Base-by-base conservation (phyloP, 2,113 vertebrate species). In the Tichodroma muraria region DNA sequence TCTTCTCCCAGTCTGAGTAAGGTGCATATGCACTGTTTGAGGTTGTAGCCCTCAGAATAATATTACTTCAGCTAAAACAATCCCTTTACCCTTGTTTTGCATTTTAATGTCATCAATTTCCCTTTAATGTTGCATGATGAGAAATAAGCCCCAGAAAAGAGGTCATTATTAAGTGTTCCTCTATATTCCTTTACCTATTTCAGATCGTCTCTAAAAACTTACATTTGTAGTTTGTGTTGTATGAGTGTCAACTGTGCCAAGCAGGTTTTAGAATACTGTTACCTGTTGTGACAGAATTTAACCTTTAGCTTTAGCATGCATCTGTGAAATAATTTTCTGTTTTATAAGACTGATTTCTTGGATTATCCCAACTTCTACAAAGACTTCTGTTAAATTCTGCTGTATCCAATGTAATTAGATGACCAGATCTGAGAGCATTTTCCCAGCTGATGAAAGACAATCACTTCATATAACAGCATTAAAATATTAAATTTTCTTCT, bases 401-500 rank as follows among this genome's bases (percentile, higher is more conserved):
- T 88, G 11, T 66, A 70, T 63, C 27, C 68, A 54, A 35, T 66
- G 28, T 80, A 89, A 93, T 90, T 45, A 85, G 37, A 63, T 63
- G 57, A 61, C 20, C 45, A 89, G 63, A 91, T 80, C n/a, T 53
- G 71, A 73, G 9, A 27, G 6, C 16, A 70, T 85, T 80, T 90
- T 95, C 66, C 28, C 64, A 88, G 64, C 35, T 80, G 54, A 80
- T 45, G 54, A 35, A 77, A 35, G 21, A 80, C 63, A 82, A 82
- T 91, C 49, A 61, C 42, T 80, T 95, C 11, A 70, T 61, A 38
- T 44, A 85, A 52, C 37, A 90, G n/a, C 30, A 78, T 69, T 73
- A 83, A 85, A 80, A 92, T 78, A 85, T 88, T 95, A 92, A 59
- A 96, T 93, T 91, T 77, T 71, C 35, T 69, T 85, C 47, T 59